Evolutionary conservation across 2,797 vertebrate genomes (phyloP), one percentile per base, ranked within the genome.

Genomic region (Catostomus latipinnis): DNA sequence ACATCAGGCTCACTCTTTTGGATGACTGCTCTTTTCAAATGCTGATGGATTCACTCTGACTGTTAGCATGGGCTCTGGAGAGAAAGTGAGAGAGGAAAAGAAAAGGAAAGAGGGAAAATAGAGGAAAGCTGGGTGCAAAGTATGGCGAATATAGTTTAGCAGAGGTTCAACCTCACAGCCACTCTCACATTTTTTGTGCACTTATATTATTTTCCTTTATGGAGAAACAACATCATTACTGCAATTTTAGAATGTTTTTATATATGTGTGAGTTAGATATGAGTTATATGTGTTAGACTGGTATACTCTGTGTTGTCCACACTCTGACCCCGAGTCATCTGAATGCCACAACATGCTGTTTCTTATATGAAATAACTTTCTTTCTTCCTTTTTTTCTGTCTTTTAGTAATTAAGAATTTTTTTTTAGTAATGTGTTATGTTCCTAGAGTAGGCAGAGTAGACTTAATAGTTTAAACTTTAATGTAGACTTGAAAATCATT

Each of bases 21-120:
- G 74, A 82, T 85, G 84, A 83, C 76, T 86, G 83, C 22, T 16
- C 71, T 72, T 86, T 83, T 85, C 86, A 85, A 66, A 76, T 46
- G 63, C 67, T 88, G 84, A 88, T 87, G 83, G 84, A 88, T 88
- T 85, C 71, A 81, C 84, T 79, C 81, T 84, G 85, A 67, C 73
- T 83, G 80, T 60, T 66, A 71, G 80, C 71, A 66, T 72, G 72
- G 43, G 45, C 67, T 74, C 66, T 60, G 71, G 52, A 61, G 69
- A 43, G 49, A 71, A 63, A 16, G 62, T 34, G 56, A 71, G 62
- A 16, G 57, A 72, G 71, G 18, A 46, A 58, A 67, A 43, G 53
- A 61, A 22, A 22, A 22, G 22, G 22, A 62, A 14, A 61, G 48
- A 50, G 16, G 65, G 16, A 52, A 66, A 68, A 46, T 18, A 45